Percentiles rank a stretch among this genome's conserved stretches.
Conservation (phyloP, 2,797 vertebrate species). For the Balearica regulorum region DNA sequence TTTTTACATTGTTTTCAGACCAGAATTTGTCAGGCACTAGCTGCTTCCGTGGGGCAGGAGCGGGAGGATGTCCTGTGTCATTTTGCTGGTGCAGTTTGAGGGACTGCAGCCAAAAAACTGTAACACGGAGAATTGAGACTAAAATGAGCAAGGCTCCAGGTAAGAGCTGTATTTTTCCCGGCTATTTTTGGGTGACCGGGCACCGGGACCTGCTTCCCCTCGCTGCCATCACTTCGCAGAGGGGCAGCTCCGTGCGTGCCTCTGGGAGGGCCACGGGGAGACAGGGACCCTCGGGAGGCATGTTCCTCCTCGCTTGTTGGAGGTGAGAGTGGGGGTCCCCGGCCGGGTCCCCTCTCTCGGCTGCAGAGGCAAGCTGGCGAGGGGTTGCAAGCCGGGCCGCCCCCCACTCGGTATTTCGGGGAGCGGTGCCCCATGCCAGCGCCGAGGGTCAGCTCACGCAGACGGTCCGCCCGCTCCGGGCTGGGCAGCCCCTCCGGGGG, state of each 20-base stretch:
- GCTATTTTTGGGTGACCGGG: neutral
- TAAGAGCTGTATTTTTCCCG: neutral
- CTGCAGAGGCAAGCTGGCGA: neutral
- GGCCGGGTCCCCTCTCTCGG: neutral
- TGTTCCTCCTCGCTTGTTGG: neutral
- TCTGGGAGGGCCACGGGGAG: rapidly evolving
- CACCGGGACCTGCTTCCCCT: neutral
- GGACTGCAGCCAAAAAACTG: neutral
- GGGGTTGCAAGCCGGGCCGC: too few relatives aligned
- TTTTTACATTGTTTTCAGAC: neutral
- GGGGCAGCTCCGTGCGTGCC: neutral
- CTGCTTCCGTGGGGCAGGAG: neutral
- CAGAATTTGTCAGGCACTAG: neutral
- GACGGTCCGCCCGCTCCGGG: neutral
- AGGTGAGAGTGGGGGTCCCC: neutral
- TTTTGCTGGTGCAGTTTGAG: neutral
- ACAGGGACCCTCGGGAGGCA: neutral
- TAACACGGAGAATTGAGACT: neutral
- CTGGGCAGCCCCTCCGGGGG: neutral
- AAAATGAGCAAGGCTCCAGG: neutral
- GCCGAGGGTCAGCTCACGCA: neutral
- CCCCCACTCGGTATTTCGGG: neutral
- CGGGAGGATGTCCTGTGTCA: conserved; percentile 23
- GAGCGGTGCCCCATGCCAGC: neutral
- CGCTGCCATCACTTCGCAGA: neutral